Percentiles rank a stretch among this genome's conserved stretches.
These are phyloP conservation scores for Anarrhichthys ocellatus DNA, from an alignment of 2,113 vertebrate species.

Conservation along the genomic window DNA sequence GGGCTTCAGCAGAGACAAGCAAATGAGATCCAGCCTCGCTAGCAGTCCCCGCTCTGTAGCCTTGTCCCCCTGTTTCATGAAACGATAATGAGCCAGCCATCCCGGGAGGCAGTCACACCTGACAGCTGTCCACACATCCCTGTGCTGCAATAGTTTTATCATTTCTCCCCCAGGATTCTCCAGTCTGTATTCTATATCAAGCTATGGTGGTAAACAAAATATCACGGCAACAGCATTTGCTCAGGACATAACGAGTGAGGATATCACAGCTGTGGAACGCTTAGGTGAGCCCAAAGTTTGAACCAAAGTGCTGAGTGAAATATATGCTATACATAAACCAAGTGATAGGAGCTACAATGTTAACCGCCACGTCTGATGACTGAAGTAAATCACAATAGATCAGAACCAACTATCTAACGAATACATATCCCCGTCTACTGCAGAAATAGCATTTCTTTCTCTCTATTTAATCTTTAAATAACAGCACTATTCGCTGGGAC, in stretches of 20 bases:
- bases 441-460: neutral
- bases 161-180: constrained; percentile 57
- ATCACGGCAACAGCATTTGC: constrained; percentile 43
- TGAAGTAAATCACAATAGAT: neutral
- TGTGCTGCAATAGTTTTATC: constrained; percentile 65
- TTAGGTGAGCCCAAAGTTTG: constrained; percentile 6
- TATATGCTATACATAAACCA: neutral
- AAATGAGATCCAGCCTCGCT: constrained; percentile 67
- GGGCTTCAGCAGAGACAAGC: constrained; percentile 55
- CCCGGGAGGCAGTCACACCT: constrained; percentile 72
- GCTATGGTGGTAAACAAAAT: constrained; percentile 31
- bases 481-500: neutral
- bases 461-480: constrained; percentile 17
- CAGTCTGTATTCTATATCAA: constrained; percentile 44
- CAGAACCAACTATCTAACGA: neutral
- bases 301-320: constrained; percentile 16
- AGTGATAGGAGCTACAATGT: neutral
- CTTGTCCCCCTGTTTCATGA: constrained; percentile 60
- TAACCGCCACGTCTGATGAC: neutral
- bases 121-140: constrained; percentile 76
- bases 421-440: neutral
- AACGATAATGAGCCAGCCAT: constrained; percentile 75
- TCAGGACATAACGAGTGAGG: constrained; percentile 13
- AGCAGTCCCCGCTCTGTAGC: constrained; percentile 58
- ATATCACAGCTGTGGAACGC: neutral